A percentile compares a stretch with the other conserved stretches of the same genome.
phyloP scores from a whole-genome alignment of 2,888 invertebrate genomes.

The Drosophila algonquin region DNA sequence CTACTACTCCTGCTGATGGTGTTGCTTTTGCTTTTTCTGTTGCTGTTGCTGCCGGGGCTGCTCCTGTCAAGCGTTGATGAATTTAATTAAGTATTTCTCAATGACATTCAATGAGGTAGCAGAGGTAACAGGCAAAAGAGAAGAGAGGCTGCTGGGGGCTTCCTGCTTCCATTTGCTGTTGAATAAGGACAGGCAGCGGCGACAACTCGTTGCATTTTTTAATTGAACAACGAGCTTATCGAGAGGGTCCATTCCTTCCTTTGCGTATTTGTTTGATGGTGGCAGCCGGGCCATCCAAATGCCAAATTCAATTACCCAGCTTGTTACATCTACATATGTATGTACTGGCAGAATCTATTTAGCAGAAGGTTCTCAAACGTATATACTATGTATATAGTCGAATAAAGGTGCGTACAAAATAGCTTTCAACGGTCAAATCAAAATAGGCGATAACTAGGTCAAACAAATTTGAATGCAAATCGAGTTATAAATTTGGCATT shows the following conservation, averaged over 20 bases:
- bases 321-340: neutral
- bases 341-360: too few relatives aligned
- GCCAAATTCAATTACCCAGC: neutral
- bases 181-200: slow-evolving; percentile 23
- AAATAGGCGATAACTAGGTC: neutral
- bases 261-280: slow-evolving; percentile 6
- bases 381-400: too few relatives aligned
- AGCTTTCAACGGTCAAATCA: neutral
- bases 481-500: too few relatives aligned
- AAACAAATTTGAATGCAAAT: neutral
- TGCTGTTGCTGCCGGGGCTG: slow-evolving; percentile 24
- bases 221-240: slow-evolving; percentile 62
- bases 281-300: neutral
- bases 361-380: neutral
- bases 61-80: slow-evolving; percentile 74
- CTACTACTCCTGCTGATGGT: slow-evolving; percentile 2
- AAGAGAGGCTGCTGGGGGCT: slow-evolving; percentile 7
- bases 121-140: slow-evolving; percentile 8
- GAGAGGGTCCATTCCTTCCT: neutral
- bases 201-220: slow-evolving; percentile 47
- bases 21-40: slow-evolving; percentile 17
- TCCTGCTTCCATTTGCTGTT: neutral
- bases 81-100: slow-evolving; percentile 77
- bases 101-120: slow-evolving; percentile 61
- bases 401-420: neutral